Evolutionary conservation across 2,797 vertebrate species (phyloP), one percentile per base, ranked within the genome.

Genomic region (Buphagus erythrorhynchus): DNA sequence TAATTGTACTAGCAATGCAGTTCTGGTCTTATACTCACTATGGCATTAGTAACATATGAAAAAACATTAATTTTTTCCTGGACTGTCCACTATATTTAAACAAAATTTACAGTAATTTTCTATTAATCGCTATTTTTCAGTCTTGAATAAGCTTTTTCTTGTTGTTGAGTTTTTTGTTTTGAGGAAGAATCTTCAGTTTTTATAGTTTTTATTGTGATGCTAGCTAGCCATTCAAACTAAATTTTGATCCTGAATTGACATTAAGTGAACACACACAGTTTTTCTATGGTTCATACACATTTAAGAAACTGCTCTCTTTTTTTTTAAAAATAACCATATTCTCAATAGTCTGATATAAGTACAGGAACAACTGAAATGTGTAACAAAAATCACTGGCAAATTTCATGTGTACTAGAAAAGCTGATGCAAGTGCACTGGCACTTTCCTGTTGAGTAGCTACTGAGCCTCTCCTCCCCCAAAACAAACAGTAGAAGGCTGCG

Each of bases 361-460:
- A 22, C 35, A 76, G 45, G 7, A 90, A 74, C 42, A 85, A 48
- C 42, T 71, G 63, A 40, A 76, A 77, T 1, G 6, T 8, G 2
- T 21, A 68, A 86, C 20, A 83, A 71, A 93, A 93, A 59, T 51
- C 69, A 55, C 28, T 42, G 22, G 25, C 45, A 77, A 83, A 72
- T 45, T 48, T 57, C 48, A 33, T 1, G 0, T 36, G 46, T 43
- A 36, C 22, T 43, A 92, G 61, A 89, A 87, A 82, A 77, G 65
- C 35, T 25, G 18, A 86, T 59, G 4, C 35, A 65, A 86, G 11
- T 25, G 21, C 78, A 58, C 22, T 28, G 57, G 58, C 58, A 55
- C 81, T 88, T 95, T 75, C 43, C 75, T 45, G 58, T 55, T 78
- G 72, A 86, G 68, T 51, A 90, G 68, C 58, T 92, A 90, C 81